Conservation (phyloP, 2,888 invertebrate species). For the Hesperia comma region DNA sequence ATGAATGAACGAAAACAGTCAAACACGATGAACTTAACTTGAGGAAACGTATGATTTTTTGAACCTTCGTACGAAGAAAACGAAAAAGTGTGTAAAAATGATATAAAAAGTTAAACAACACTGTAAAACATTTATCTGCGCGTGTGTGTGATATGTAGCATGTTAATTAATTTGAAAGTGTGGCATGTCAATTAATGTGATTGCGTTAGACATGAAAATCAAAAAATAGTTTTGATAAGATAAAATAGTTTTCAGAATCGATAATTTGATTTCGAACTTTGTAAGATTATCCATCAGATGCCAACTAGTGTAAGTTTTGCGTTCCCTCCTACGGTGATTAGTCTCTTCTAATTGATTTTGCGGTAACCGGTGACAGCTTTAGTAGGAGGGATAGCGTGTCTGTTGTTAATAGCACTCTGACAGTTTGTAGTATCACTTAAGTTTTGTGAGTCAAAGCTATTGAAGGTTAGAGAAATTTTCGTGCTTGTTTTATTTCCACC, state of each 20-base stretch:
- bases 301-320: constrained; percentile 56
- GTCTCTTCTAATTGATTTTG: constrained; percentile 67
- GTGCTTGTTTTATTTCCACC: background rate
- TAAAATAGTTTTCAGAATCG: background rate
- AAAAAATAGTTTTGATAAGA: no score
- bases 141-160: no score
- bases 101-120: no score
- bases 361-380: constrained; percentile 13
- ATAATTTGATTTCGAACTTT: constrained; percentile 37
- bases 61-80: no score
- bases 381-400: background rate
- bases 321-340: constrained; percentile 61
- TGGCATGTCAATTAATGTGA: no score
- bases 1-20: no score
- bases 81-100: no score
- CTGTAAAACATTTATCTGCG: no score
- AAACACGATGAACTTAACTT: no score
- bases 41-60: no score
- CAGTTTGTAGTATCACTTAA: constrained; percentile 8
- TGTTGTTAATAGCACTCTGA: constrained; percentile 1
- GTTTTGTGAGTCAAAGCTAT: background rate
- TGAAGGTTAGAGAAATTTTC: background rate
- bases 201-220: no score
- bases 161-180: no score
- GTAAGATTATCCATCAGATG: constrained; percentile 63